Base-by-base conservation (phyloP, 2,113 vertebrate genomes). In the Solea solea region DNA sequence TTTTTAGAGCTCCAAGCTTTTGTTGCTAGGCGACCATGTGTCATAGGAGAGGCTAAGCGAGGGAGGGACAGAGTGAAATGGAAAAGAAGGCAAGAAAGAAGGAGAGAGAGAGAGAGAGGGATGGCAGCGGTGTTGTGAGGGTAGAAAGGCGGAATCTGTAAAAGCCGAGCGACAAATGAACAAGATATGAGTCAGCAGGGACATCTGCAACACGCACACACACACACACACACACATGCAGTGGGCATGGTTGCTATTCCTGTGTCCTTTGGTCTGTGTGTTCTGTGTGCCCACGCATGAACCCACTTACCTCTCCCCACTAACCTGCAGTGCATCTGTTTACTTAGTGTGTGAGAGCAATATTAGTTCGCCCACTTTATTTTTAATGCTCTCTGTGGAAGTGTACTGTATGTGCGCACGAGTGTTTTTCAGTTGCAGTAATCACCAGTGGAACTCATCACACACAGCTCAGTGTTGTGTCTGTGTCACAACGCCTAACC, bases 1-100 rank as follows among this genome's bases (percentile, higher is more conserved):
- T 94, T 94, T 94, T 90, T 93, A 93, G 91, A 73, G 81, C 84
- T 84, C 72, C 88, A 91, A 89, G 89, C 86, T 89, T 91, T 87
- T 78, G 93, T 94, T 94, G 93, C 93, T 93, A 94, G 84, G 93
- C 89, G 88, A 94, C 88, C 21, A 78, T 69, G 83, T 71, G 81
- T 88, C 87, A 79, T 76, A 81, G 80, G 87, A 85, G 76, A 83
- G 78, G 74, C 78, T 25, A 79, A 72, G 75, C 40, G 77, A 81
- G 76, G 75, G 77, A 88, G 89, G 65, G 81, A 84, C 76, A 15
- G 56, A 64, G 70, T 76, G 72, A 83, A 73, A 79, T 69, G 72
- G 68, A 58, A 74, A 64, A 48, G 11, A 10, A 48, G 14, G 45
- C 14, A 13, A 48, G 14, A 82, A n/a, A 50, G 8, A 11, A 60